A percentile compares a stretch with the other conserved stretches of the same genome.
phyloP scores from a whole-genome alignment of 1,140 invertebrate species.

The Camponotus floridanus region DNA sequence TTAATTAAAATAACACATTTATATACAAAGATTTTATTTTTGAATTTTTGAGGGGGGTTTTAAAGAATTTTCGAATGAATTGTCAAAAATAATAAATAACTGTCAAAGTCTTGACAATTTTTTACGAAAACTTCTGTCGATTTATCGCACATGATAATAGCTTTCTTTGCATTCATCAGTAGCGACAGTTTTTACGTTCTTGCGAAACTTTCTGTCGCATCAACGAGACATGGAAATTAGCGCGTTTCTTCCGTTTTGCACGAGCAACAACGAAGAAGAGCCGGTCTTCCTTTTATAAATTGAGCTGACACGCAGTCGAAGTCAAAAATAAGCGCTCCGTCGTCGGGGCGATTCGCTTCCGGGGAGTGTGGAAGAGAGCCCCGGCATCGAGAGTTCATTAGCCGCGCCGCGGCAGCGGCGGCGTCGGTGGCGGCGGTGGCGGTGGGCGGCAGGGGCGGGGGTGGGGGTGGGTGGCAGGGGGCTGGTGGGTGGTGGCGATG shows the following conservation, averaged over 20 bases:
- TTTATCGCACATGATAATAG: not conserved
- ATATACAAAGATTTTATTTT: too few relatives aligned
- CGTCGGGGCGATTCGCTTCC: constrained; percentile 24
- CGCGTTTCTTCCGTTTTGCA: not conserved
- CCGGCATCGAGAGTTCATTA: constrained; percentile 46
- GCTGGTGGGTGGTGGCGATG: too few relatives aligned
- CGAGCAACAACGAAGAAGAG: not conserved
- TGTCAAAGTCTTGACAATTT: too few relatives aligned
- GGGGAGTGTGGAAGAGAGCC: not conserved
- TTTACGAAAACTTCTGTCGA: not conserved
- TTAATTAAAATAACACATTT: too few relatives aligned
- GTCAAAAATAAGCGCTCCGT: constrained; percentile 31
- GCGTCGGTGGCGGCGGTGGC: too few relatives aligned
- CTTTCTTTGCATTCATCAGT: not conserved
- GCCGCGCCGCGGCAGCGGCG: constrained; percentile 13
- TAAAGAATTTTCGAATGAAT: too few relatives aligned
- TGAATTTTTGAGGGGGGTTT: too few relatives aligned
- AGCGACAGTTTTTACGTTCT: too few relatives aligned
- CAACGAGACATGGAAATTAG: not conserved
- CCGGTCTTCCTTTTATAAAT: constrained; percentile 7
- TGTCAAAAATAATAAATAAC: too few relatives aligned
- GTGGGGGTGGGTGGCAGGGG: too few relatives aligned
- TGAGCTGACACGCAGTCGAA: constrained; percentile 4
- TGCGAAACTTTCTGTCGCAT: not conserved
- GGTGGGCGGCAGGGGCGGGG: too few relatives aligned